Conservation (phyloP, 2,113 vertebrate genomes). For the Oriolus oriolus region DNA sequence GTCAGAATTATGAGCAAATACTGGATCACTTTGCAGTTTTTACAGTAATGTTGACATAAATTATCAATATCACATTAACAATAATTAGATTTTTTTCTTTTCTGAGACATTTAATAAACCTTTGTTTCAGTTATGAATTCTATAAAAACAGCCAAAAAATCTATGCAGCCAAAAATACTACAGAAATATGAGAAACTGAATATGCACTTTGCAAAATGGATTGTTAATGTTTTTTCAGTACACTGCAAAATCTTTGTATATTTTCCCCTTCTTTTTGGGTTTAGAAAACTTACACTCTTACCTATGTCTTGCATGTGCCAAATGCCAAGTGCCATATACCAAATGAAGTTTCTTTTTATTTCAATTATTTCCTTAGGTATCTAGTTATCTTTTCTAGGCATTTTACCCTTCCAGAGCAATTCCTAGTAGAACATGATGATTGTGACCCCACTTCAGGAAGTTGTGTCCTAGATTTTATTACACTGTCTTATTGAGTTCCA, state of each 20-base stretch:
- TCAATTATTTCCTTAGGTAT: background rate
- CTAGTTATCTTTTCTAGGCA: background rate
- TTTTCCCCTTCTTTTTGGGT: background rate
- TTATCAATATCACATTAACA: background rate
- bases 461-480: constrained; percentile 4
- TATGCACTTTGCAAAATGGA: background rate
- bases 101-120: background rate
- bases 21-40: background rate
- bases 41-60: background rate
- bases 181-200: background rate
- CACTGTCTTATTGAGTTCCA: background rate
- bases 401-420: background rate
- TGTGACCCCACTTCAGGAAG: constrained; percentile 15
- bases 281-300: background rate
- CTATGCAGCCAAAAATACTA: background rate
- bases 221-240: background rate
- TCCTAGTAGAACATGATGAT: background rate
- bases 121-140: background rate
- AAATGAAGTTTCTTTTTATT: background rate
- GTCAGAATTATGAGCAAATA: background rate
- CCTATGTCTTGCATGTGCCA: background rate
- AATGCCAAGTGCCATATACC: background rate
- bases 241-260: background rate
- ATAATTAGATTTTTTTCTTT: background rate
- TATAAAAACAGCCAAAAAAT: background rate